Evolutionary conservation across 2,888 invertebrate species (phyloP).

Genomic region (Ceratothoa steindachneri): DNA sequence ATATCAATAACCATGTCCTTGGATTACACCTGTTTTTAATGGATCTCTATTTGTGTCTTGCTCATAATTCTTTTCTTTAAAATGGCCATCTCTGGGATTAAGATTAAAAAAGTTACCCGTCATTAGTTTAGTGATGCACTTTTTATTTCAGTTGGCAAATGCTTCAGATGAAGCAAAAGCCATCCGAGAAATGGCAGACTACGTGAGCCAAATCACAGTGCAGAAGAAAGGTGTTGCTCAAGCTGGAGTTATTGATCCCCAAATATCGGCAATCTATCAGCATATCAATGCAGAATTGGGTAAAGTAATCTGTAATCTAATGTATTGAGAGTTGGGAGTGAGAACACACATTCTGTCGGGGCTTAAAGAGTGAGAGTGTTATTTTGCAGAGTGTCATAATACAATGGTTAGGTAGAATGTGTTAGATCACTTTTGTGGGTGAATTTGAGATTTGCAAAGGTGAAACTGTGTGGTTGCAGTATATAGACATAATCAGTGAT

Average conservation of each 20-base stretch:
- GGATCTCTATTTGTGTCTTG: too few relatives aligned
- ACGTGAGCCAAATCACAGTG: conserved; percentile 41
- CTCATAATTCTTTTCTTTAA: too few relatives aligned
- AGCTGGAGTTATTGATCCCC: conserved; percentile 32
- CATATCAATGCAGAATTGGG: conserved; percentile 43
- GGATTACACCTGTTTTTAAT: too few relatives aligned
- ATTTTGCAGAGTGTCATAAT: background rate
- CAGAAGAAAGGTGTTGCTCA: conserved; percentile 32
- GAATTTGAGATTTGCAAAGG: too few relatives aligned
- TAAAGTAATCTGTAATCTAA: conserved; percentile 12
- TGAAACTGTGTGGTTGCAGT: too few relatives aligned
- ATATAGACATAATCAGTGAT: too few relatives aligned
- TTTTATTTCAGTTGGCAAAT: conserved; percentile 40
- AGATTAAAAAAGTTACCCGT: too few relatives aligned
- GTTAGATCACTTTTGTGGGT: too few relatives aligned
- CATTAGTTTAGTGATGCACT: too few relatives aligned
- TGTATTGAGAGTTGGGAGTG: background rate
- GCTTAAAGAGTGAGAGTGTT: background rate
- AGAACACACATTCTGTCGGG: background rate
- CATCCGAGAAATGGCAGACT: conserved; percentile 42
- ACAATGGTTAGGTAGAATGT: background rate
- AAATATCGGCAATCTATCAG: conserved; percentile 34
- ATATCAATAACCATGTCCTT: too few relatives aligned
- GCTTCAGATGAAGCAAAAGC: conserved; percentile 41
- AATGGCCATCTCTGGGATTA: too few relatives aligned